These are phyloP conservation scores for Cariama cristata DNA, from an alignment of 2,113 vertebrate species.

Conservation along the genomic window DNA sequence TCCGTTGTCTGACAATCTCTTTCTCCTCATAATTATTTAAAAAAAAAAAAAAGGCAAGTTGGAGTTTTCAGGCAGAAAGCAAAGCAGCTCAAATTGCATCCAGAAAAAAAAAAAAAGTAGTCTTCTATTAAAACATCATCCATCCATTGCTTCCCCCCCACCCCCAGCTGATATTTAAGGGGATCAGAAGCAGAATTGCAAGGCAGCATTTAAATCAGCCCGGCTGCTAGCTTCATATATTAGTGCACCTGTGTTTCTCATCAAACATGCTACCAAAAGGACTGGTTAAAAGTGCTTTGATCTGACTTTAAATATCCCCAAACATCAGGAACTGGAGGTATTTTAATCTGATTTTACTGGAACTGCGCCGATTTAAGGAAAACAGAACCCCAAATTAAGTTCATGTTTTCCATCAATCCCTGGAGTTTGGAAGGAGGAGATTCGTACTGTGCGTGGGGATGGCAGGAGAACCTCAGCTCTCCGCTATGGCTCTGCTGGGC, in stretches of 20 bases:
- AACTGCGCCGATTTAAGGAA: conserved; percentile 55
- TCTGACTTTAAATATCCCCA: conserved; percentile 74
- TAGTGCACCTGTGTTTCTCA: conserved; percentile 76
- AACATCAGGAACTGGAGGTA: conserved; percentile 71
- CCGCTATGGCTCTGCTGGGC: background rate
- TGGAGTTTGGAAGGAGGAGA: conserved; percentile 2
- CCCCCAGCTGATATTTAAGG: conserved; percentile 50
- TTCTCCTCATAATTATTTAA: background rate
- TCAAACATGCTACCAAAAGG: conserved; percentile 72
- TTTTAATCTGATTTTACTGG: conserved; percentile 78
- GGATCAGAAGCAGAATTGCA: conserved; percentile 54
- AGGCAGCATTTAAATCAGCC: conserved; percentile 62
- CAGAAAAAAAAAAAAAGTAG: background rate
- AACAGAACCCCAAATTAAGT: conserved; percentile 68
- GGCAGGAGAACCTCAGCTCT: background rate
- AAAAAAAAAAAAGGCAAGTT: background rate
- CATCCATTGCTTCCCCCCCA: background rate
- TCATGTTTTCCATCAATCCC: conserved; percentile 43
- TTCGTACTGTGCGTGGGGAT: background rate
- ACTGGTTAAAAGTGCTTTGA: conserved; percentile 68
- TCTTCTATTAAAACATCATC: conserved; percentile 50
- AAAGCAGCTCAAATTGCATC: conserved; percentile 33
- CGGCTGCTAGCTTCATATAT: background rate
- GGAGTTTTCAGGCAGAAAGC: conserved; percentile 25
- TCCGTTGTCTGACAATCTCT: background rate